These are phyloP conservation scores for Helicoverpa armigera DNA, from an alignment of 1,140 invertebrate genomes.

Conservation along the genomic window DNA sequence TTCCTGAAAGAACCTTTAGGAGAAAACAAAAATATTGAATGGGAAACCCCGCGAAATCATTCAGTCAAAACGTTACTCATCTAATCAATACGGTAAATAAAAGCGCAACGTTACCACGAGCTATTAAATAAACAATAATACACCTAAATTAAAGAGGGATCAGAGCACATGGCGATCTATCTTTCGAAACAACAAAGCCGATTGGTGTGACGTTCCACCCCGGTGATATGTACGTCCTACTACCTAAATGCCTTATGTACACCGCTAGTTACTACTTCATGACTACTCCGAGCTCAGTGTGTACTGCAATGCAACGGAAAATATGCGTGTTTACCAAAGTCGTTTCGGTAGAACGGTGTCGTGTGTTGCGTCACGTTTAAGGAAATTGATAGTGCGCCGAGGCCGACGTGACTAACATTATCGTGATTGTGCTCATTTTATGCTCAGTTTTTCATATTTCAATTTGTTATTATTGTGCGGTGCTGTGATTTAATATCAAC, in stretches of 20 bases:
- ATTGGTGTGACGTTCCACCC: conserved; percentile 86
- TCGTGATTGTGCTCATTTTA: conserved; percentile 76
- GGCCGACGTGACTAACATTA: conserved; percentile 85
- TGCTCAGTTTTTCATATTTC: conserved; percentile 61
- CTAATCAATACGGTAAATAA: conserved; percentile 48
- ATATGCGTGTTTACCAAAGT: conserved; percentile 86
- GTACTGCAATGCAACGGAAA: conserved; percentile 86
- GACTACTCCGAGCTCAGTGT: conserved; percentile 86
- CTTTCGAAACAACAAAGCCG: conserved; percentile 85
- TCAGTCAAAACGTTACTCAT: conserved; percentile 31
- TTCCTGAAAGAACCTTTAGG: not conserved
- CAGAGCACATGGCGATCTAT: conserved; percentile 83
- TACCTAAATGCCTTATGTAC: conserved; percentile 87
- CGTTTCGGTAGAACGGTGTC: conserved; percentile 86
- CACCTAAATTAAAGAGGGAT: conserved; percentile 80
- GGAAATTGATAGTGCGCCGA: conserved; percentile 85
- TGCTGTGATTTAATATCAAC: conserved; percentile 66
- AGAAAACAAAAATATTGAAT: not conserved
- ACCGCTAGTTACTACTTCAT: conserved; percentile 86
- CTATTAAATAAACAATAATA: conserved; percentile 63
- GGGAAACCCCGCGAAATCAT: not conserved
- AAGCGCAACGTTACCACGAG: conserved; percentile 38
- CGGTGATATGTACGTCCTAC: conserved; percentile 85
- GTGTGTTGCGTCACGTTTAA: conserved; percentile 85
- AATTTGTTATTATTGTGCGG: conserved; percentile 64